Base-by-base conservation (phyloP, 2,888 invertebrate genomes). In the Coelopa pilipes region DNA sequence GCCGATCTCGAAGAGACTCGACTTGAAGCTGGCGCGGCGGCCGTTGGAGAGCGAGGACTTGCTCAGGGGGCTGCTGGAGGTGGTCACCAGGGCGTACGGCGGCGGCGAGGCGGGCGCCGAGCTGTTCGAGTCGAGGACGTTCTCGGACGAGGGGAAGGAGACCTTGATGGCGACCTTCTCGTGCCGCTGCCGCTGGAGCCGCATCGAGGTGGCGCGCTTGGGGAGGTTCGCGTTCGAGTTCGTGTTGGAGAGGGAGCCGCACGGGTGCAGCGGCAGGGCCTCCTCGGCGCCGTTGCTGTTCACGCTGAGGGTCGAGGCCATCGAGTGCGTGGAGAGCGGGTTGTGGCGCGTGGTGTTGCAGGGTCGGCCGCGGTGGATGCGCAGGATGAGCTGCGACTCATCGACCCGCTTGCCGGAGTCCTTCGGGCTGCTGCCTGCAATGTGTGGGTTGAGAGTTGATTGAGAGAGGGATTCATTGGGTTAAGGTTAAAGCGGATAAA, bases 91-190 rank as follows among this genome's bases (percentile, higher is more conserved):
- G 0, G 82, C 81, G 74, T 82, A 85, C 12, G 83, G 82, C 1
- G 82, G 81, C 13, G 82, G 83, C 7, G 82, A 79, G 85, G 87
- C 78, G 4, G 77, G 74, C 11, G 80, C 65, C n/a, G 76, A 72
- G 1, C 77, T 76, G 5, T 78, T 78, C 1, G 82, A 76, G 1
- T 86, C 84, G 49, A 85, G 73, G 72, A 91, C 90, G 80, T 92
- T 93, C 81, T 94, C 94, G 68, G 92, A 92, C 47, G 94, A 94
- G 13, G 94, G 94, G 83, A 94, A 94, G 21, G 94, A 94, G 0
- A 95, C 94, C 78, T 93, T 94, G 80, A 95, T 95, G 82, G 94
- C 93, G 77, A 95, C 92, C 81, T 93, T 93, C 80, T 95, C 94
- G 82, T 93, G 93, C 1, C 91, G 90, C 74, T 84, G 84, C 70